phyloP scores from a whole-genome alignment of 64 coral and sea anemone genomes.

The Astreopora myriophthalma region DNA sequence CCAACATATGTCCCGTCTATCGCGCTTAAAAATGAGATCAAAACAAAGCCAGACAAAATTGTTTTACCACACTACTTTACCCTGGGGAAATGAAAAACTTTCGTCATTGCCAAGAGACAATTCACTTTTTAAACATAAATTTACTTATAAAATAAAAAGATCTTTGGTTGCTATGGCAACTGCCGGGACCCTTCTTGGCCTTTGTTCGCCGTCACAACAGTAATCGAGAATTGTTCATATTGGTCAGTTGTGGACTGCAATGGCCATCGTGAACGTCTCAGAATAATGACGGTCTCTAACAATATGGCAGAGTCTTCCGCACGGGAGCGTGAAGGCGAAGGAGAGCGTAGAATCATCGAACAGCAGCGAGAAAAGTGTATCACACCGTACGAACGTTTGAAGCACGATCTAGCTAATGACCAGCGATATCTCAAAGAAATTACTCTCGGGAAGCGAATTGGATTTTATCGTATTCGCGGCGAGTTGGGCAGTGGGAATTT shows the following conservation, averaged over 20 bases:
- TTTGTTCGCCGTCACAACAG: slow-evolving; percentile 59
- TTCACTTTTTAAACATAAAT: neutral
- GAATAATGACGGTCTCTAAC: slow-evolving; percentile 87
- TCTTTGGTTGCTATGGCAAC: slow-evolving; percentile 73
- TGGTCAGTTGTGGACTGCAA: neutral
- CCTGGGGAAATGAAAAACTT: neutral
- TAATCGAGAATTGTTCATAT: neutral
- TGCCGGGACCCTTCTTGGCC: neutral
- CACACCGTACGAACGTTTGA: slow-evolving; percentile 84
- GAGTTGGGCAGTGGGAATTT: slow-evolving; percentile 97
- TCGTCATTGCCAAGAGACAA: neutral
- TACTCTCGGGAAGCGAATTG: slow-evolving; percentile 95
- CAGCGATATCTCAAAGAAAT: slow-evolving; percentile 91
- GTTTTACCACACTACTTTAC: neutral
- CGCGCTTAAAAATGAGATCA: neutral
- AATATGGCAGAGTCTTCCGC: slow-evolving; percentile 78
- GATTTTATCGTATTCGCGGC: slow-evolving; percentile 96
- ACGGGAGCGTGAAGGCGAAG: slow-evolving; percentile 21
- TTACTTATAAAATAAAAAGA: neutral
- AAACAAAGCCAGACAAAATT: neutral
- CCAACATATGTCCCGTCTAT: neutral
- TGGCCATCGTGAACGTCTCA: neutral
- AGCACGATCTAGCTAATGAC: slow-evolving; percentile 79
- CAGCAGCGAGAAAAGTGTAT: slow-evolving; percentile 66
- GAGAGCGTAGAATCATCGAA: slow-evolving; percentile 46